These are phyloP conservation scores for Phrynocephalus vlangalii DNA, from an alignment of 2,797 vertebrate species.

Conservation along the genomic window DNA sequence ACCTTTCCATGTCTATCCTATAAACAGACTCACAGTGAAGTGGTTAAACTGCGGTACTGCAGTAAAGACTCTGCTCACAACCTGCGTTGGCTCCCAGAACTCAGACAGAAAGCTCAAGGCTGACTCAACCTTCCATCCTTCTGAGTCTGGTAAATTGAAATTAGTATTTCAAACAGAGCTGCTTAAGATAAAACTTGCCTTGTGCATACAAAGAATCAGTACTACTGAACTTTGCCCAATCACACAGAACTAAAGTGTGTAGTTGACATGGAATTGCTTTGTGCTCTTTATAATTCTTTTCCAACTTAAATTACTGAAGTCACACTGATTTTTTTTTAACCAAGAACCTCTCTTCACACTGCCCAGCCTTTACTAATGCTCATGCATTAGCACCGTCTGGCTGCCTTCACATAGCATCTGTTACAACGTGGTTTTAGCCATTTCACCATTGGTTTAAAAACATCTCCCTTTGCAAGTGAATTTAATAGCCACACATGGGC, in stretches of 20 bases:
- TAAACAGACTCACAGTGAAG: too few relatives aligned
- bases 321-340: neutral
- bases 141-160: too few relatives aligned
- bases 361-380: too few relatives aligned
- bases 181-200: neutral
- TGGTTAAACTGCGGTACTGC: too few relatives aligned
- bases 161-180: neutral
- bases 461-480: neutral
- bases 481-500: neutral
- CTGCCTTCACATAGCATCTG: neutral
- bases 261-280: too few relatives aligned
- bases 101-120: too few relatives aligned
- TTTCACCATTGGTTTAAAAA: neutral
- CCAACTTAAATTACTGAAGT: neutral
- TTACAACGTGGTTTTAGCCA: neutral
- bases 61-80: too few relatives aligned
- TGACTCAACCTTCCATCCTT: too few relatives aligned
- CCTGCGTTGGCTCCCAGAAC: too few relatives aligned
- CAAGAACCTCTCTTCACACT: neutral
- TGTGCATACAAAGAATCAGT: neutral
- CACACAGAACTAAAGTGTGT: too few relatives aligned
- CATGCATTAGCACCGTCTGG: neutral
- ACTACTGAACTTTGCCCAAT: neutral
- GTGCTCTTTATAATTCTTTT: neutral
- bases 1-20: too few relatives aligned